Percentiles rank a stretch among this genome's conserved stretches.
These are phyloP conservation scores for Zaprionus ornatus DNA, from an alignment of 1,140 invertebrate species.

Conservation along the genomic window DNA sequence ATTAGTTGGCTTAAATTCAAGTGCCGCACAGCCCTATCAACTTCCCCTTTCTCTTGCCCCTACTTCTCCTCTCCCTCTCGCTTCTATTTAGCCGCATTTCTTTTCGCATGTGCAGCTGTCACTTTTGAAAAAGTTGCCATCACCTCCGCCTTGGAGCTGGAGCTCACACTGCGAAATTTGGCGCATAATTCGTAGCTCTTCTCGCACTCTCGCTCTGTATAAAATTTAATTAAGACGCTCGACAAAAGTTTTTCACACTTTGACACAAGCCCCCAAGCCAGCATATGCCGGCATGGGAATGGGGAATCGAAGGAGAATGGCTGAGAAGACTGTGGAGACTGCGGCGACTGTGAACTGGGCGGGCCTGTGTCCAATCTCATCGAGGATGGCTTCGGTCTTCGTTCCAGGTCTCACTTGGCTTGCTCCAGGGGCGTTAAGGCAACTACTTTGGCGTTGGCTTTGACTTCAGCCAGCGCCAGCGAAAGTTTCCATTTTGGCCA, in stretches of 20 bases:
- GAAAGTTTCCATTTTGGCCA: constrained; percentile 50
- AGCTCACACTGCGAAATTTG: constrained; percentile 33
- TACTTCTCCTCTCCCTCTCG: not conserved
- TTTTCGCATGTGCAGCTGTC: constrained; percentile 68
- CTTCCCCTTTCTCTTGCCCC: not conserved
- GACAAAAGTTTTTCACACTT: constrained; percentile 79
- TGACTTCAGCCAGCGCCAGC: constrained; percentile 29
- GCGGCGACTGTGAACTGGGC: not conserved
- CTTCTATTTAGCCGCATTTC: constrained; percentile 29
- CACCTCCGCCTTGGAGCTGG: constrained; percentile 2
- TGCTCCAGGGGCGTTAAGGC: constrained; percentile 62
- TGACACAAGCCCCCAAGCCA: constrained; percentile 66
- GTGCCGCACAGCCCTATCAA: constrained; percentile 24
- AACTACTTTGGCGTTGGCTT: constrained; percentile 78
- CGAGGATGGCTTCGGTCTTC: constrained; percentile 10
- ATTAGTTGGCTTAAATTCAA: constrained; percentile 74
- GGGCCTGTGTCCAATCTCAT: constrained; percentile 45
- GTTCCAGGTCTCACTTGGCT: constrained; percentile 36
- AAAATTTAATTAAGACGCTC: constrained; percentile 81
- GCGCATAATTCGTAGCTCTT: constrained; percentile 47
- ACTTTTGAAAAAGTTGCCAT: constrained; percentile 73
- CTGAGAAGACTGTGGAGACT: not conserved
- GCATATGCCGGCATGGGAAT: constrained; percentile 51
- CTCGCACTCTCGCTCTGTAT: constrained; percentile 48
- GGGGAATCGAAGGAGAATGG: not conserved